Evolutionary conservation across 2,888 invertebrate species (phyloP).

Genomic region (Tetramorium bicarinatum): DNA sequence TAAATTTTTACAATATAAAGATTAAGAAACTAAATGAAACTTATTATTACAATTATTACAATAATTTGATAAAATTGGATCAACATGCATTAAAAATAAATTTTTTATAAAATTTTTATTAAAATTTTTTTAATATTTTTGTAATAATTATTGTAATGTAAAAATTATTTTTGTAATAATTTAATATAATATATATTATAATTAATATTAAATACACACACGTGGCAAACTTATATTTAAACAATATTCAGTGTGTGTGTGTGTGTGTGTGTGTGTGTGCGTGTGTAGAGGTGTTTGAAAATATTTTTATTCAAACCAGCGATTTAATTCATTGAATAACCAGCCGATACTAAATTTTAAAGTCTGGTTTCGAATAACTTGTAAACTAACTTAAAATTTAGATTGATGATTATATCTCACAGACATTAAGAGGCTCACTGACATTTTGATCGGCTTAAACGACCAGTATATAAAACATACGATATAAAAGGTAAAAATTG

Average conservation of each 20-base stretch:
- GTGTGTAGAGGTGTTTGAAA: background rate
- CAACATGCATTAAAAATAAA: background rate
- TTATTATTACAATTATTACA: background rate
- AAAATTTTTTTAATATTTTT: background rate
- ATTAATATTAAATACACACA: too few relatives aligned
- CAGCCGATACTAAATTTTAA: background rate
- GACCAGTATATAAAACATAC: background rate
- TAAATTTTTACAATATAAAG: background rate
- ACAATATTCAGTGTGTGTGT: too few relatives aligned
- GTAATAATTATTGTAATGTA: too few relatives aligned
- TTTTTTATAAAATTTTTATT: background rate
- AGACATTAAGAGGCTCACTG: slow-evolving; percentile 5
- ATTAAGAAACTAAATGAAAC: background rate
- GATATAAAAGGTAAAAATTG: background rate
- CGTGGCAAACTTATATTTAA: background rate
- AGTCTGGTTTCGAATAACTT: background rate
- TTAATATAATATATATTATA: too few relatives aligned
- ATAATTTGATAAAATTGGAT: background rate
- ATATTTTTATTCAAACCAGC: background rate
- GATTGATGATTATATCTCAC: background rate
- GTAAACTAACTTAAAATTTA: background rate
- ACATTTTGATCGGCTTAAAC: slow-evolving; percentile 10
- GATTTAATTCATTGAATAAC: slow-evolving; percentile 7
- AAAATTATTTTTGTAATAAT: background rate
- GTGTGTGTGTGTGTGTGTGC: too few relatives aligned